Evolutionary conservation across 2,888 invertebrate species (phyloP), one percentile per base, ranked within the genome.

Genomic region (Latrodectus hesperus): DNA sequence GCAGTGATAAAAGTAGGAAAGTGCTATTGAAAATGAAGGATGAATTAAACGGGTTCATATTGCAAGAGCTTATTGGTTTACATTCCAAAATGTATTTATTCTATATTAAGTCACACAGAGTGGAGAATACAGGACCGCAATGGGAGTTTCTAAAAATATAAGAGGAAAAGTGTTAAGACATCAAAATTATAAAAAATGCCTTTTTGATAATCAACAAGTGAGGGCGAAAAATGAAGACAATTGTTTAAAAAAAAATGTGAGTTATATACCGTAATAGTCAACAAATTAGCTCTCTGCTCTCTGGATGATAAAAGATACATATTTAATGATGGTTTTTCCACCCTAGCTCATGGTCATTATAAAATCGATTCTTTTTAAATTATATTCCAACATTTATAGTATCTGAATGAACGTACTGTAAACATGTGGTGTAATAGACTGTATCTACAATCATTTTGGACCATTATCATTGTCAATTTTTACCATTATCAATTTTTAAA

Each of bases 1-100:
- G 53, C 22, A 77, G 26, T 16, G 9, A 5, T 52, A 9, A 51
- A 68, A 90, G 90, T 76, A 60, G 90, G 90, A 75, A 90, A 90
- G 83, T 84, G 4, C 17, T 90, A 0, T 90, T 90, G 0, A 90
- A 90, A 65, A 89, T 90, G 88, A 91, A 91, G 77, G 91, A 91
- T 72, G 90, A 91, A 77, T 81, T 74, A 9, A 78, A 80, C 17
- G 89, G 89, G 1, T 71, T 75, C 38, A 86, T 89, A 52, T 82
- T 90, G 53, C 49, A 80, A 0, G 89, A 90, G 67, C 90, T 90
- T 88, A 84, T 90, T 9, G 90, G 91, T 10, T 78, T 91, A 10
- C 85, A 75, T 16, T 84, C 70, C 11, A 76, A 84, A 51, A 84
- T 84, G 77, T 76, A 84, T 51, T n/a, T 76, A 84, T 51, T n/a